Base-by-base conservation (phyloP, 2,797 vertebrate genomes). In the Podarcis siculus region DNA sequence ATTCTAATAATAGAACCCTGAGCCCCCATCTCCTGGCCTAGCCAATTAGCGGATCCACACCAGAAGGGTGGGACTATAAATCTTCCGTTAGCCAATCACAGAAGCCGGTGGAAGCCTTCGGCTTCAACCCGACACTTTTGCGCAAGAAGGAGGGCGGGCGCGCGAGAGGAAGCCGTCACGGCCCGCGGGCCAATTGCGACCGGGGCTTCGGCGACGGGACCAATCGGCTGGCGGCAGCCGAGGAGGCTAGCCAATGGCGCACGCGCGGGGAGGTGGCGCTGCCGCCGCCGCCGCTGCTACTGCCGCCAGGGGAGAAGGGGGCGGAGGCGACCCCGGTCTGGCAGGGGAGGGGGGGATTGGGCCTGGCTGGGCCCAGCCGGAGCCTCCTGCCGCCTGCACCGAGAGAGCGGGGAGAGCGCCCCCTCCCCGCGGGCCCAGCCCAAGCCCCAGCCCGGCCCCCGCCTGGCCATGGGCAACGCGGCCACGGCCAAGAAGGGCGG, bases 401-500 rank as follows among this genome's bases (percentile, higher is more conserved):
- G 83, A 82, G 25, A 21, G 83, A 85, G 83, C 78, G 88, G 88
- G 88, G 83, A 89, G 83, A 89, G 79, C 88, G 88, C 83, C 88
- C 88, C 71, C 88, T 81, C 88, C 83, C 83, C 88, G 88, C 78
- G 75, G 73, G 87, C 87, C 69, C 77, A 85, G 87, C 87, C 87
- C 87, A 37, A 66, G 58, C 85, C 85, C 85, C 9, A 30, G 85
- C 89, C 85, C 89, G 75, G 94, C 96, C 89, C 89, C 85, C 89
- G 75, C 95, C 96, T 95, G 95, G 96, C 96, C 91, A 98, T 98
- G 98, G 98, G 98, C 95, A 98, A 98, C 97, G 93, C 98, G 93
- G 97, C 98, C 45, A 97, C 97, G 91, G 97, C 97, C 96, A 98
- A 98, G 97, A 98, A 98, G 95, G 98, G 98, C 97, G 98, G 97